phyloP scores from a whole-genome alignment of 2,888 invertebrate genomes.

The Patella depressa region DNA sequence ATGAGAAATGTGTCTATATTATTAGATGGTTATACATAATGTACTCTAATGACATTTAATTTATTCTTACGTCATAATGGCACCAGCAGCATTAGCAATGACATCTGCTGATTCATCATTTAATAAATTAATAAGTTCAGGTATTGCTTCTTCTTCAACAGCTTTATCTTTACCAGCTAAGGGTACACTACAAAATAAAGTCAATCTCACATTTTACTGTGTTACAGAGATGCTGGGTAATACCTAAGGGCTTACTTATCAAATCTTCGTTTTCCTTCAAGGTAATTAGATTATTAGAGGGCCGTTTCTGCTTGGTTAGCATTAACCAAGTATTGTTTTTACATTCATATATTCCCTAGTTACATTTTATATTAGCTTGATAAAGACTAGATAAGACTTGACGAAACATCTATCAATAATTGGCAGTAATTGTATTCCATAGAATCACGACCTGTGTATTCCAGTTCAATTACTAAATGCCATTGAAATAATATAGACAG shows the following conservation, averaged over 20 bases:
- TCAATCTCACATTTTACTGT: neutral
- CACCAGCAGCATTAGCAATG: constrained; percentile 68
- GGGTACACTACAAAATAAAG: constrained; percentile 60
- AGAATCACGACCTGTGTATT: no score
- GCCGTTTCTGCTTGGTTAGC: no score
- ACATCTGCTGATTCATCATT: constrained; percentile 61
- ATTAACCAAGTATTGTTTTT: neutral
- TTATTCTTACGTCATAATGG: constrained; percentile 68
- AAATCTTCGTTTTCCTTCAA: neutral
- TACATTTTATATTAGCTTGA: no score
- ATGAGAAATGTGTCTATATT: no score
- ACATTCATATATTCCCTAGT: no score
- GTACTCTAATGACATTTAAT: no score
- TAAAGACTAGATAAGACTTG: no score
- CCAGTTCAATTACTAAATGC: no score
- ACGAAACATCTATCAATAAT: no score
- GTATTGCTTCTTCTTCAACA: constrained; percentile 66
- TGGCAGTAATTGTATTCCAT: no score
- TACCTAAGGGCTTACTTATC: neutral
- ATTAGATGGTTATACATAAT: no score
- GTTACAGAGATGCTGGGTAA: neutral
- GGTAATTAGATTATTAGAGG: neutral
- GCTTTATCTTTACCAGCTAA: constrained; percentile 70
- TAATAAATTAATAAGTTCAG: constrained; percentile 63
- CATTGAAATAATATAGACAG: no score